A percentile compares a stretch with the other conserved stretches of the same genome.
These are phyloP conservation scores for Neuroterus valhalla DNA, from an alignment of 1,140 invertebrate genomes.

Conservation along the genomic window DNA sequence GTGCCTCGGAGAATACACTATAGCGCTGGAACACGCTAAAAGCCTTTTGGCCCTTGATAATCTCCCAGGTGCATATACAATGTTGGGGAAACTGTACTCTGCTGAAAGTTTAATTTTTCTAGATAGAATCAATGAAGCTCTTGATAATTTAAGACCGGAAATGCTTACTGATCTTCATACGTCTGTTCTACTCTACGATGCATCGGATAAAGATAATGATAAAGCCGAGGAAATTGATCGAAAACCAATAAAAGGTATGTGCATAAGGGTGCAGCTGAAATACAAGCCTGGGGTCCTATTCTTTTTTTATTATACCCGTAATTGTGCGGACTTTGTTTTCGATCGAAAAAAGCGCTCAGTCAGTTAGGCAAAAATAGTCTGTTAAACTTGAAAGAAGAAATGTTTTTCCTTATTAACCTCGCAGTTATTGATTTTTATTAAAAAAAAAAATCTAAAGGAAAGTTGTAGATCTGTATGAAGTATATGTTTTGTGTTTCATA, in stretches of 20 bases:
- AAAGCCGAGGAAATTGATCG: constrained; percentile 64
- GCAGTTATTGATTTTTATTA: too few species aligned
- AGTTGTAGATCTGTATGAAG: too few species aligned
- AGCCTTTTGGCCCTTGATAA: constrained; percentile 80
- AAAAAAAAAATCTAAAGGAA: too few species aligned
- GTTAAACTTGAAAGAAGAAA: too few species aligned
- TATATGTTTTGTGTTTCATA: too few species aligned
- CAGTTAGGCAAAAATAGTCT: too few species aligned
- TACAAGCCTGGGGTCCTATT: too few species aligned
- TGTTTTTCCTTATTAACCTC: too few species aligned
- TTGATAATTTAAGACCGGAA: constrained; percentile 89
- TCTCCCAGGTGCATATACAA: constrained; percentile 81
- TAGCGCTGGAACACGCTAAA: constrained; percentile 87
- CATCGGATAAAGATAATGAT: constrained; percentile 67
- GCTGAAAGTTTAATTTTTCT: constrained; percentile 91
- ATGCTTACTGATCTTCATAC: constrained; percentile 79
- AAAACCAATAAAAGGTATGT: constrained; percentile 67
- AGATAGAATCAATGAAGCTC: constrained; percentile 88
- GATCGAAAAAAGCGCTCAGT: too few species aligned
- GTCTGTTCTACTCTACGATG: constrained; percentile 64
- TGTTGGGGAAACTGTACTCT: constrained; percentile 91
- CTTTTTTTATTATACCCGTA: too few species aligned
- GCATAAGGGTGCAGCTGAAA: too few species aligned
- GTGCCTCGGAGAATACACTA: constrained; percentile 88
- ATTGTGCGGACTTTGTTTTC: too few species aligned